A percentile compares a stretch with the other conserved stretches of the same genome.
Evolutionary conservation across 1,140 invertebrate species (phyloP).

Genomic region (Drosophila baimaii): DNA sequence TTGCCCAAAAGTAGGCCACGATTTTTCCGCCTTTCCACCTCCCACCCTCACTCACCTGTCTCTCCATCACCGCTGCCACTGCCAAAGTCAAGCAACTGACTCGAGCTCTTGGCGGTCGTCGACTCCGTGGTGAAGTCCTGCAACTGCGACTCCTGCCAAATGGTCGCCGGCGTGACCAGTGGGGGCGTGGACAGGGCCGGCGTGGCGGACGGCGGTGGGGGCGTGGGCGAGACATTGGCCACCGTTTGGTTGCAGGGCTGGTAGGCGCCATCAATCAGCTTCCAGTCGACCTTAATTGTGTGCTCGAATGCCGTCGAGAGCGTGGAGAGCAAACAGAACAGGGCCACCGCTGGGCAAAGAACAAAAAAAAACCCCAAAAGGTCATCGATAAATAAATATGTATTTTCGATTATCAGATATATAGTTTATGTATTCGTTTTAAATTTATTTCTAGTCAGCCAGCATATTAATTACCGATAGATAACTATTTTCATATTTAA

Average conservation of each 20-base stretch:
- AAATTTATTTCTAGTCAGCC: too few relatives aligned
- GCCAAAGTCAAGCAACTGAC: constrained; percentile 39
- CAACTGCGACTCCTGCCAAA: constrained; percentile 23
- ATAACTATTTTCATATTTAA: too few relatives aligned
- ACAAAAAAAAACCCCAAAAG: constrained; percentile 8
- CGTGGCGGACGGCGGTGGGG: constrained; percentile 21
- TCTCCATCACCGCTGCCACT: constrained; percentile 62
- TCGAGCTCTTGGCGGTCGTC: constrained; percentile 22
- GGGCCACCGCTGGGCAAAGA: constrained; percentile 84
- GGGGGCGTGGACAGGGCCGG: constrained; percentile 21
- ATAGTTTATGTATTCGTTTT: background rate
- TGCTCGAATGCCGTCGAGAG: constrained; percentile 89
- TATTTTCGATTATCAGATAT: too few relatives aligned
- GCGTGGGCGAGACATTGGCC: constrained; percentile 68
- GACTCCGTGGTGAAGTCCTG: constrained; percentile 6
- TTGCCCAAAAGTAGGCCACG: background rate
- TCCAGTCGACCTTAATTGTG: constrained; percentile 69
- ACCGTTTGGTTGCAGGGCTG: constrained; percentile 75
- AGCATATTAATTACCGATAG: too few relatives aligned
- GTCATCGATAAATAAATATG: constrained; percentile 2
- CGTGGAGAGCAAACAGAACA: constrained; percentile 88
- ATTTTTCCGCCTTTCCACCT: background rate
- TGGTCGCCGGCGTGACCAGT: constrained; percentile 48
- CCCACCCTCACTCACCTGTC: constrained; percentile 46
- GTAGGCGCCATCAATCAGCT: constrained; percentile 75